Conservation (phyloP, 2,797 vertebrate genomes). For the Euphonia xanthogaster region DNA sequence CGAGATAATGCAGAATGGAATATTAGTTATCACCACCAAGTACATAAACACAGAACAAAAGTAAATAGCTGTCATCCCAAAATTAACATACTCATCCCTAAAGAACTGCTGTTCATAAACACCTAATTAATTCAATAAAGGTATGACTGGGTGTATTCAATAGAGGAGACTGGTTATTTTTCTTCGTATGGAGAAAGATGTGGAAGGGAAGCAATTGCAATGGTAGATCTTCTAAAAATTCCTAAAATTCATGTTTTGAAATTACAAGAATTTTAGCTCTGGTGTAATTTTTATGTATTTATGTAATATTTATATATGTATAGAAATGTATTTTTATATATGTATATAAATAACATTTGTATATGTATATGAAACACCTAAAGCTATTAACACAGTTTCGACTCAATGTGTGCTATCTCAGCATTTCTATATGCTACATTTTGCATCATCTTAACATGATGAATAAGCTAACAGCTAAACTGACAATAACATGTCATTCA, state of each 20-base stretch:
- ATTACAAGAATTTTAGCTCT: neutral
- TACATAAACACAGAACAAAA: slow-evolving; percentile 42
- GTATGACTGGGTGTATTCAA: neutral
- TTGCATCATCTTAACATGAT: neutral
- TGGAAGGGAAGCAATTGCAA: neutral
- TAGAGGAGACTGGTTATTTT: neutral
- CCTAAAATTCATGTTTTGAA: neutral
- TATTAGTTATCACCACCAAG: slow-evolving; percentile 24
- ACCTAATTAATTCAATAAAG: slow-evolving; percentile 47
- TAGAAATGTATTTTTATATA: neutral
- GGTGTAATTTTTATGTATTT: neutral
- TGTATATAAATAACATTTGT: neutral
- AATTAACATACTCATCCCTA: slow-evolving; percentile 47
- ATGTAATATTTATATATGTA: neutral
- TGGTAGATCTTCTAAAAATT: neutral
- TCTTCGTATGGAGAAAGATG: neutral
- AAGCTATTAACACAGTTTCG: neutral
- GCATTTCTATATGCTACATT: neutral
- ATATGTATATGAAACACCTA: neutral
- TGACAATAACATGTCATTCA: neutral
- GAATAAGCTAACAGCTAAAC: neutral
- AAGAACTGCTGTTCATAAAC: slow-evolving; percentile 46
- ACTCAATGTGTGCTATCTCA: neutral
- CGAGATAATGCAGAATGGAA: slow-evolving; percentile 47
- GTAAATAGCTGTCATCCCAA: slow-evolving; percentile 46